Percentiles rank a stretch among this genome's conserved stretches.
These are phyloP conservation scores for Colletes gigas DNA, from an alignment of 1,140 invertebrate species.

Conservation along the genomic window DNA sequence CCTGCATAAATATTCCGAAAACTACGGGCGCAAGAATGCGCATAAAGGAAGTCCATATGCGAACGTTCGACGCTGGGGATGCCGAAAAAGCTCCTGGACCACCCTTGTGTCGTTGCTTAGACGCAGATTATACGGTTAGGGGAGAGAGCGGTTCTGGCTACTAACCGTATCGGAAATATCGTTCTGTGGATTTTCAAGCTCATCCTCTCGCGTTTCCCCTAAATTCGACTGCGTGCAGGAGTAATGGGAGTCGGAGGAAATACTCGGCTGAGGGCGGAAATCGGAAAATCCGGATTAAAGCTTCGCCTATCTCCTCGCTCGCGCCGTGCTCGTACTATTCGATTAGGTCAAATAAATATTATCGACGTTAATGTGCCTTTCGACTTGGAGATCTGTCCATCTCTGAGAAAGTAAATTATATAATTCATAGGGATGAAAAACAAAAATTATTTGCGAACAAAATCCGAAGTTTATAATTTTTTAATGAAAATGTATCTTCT, in stretches of 20 bases:
- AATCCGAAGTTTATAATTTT: too few species aligned
- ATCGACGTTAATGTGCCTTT: too few species aligned
- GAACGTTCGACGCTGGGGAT: background rate
- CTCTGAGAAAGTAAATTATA: too few species aligned
- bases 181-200: constrained; percentile 41
- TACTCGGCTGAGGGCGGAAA: constrained; percentile 30
- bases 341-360: constrained; percentile 21
- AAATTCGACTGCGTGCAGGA: constrained; percentile 1
- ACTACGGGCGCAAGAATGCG: constrained; percentile 8
- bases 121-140: constrained; percentile 47
- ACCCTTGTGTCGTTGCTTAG: constrained; percentile 32
- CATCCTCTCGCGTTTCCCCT: background rate
- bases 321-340: background rate
- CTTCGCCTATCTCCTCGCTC: constrained; percentile 3
- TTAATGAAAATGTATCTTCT: too few species aligned
- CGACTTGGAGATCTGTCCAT: too few species aligned
- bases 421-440: too few species aligned
- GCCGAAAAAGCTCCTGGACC: background rate
- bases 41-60: background rate
- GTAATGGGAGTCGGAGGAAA: constrained; percentile 32
- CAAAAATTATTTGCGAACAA: too few species aligned
- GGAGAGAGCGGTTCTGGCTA: constrained; percentile 31
- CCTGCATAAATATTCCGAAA: constrained; percentile 3
- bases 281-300: constrained; percentile 48
- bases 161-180: constrained; percentile 65